These are phyloP conservation scores for Aspidiotus destructor DNA, from an alignment of 2,888 invertebrate species.

Conservation along the genomic window DNA sequence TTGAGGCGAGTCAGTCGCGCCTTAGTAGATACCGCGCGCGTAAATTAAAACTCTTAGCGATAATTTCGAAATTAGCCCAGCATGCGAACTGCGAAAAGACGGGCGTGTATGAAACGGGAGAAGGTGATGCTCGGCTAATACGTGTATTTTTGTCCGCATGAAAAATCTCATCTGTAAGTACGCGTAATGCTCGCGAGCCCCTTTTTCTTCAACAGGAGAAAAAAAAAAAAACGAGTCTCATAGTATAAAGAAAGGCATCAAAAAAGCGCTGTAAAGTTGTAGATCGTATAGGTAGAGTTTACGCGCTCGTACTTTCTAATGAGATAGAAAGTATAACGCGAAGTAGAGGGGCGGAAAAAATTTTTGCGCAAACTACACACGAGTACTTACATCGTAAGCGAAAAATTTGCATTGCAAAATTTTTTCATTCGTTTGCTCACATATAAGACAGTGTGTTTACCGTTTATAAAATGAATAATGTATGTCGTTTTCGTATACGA, in stretches of 20 bases:
- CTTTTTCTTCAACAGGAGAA: no score
- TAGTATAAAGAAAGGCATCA: background rate
- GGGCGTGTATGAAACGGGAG: no score
- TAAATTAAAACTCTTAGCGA: no score
- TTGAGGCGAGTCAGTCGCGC: no score
- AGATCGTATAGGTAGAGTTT: background rate
- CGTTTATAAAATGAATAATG: slow-evolving; percentile 31
- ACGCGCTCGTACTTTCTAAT: background rate
- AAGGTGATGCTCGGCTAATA: no score
- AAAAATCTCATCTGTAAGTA: no score
- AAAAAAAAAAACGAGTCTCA: no score
- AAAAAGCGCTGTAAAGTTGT: background rate
- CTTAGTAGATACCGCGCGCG: no score
- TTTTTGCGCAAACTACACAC: slow-evolving; percentile 3
- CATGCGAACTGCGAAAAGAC: no score
- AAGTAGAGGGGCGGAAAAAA: background rate
- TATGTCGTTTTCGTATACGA: slow-evolving; percentile 22
- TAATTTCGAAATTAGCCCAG: no score
- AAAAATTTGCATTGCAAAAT: slow-evolving; percentile 32
- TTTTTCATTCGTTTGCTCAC: slow-evolving; percentile 31
- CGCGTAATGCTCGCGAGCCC: no score
- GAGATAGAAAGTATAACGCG: background rate
- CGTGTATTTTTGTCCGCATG: no score
- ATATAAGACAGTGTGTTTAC: slow-evolving; percentile 27
- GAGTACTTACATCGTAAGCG: slow-evolving; percentile 15